Evolutionary conservation across 2,888 invertebrate genomes (phyloP).

Genomic region (Odontocerum albicorne): DNA sequence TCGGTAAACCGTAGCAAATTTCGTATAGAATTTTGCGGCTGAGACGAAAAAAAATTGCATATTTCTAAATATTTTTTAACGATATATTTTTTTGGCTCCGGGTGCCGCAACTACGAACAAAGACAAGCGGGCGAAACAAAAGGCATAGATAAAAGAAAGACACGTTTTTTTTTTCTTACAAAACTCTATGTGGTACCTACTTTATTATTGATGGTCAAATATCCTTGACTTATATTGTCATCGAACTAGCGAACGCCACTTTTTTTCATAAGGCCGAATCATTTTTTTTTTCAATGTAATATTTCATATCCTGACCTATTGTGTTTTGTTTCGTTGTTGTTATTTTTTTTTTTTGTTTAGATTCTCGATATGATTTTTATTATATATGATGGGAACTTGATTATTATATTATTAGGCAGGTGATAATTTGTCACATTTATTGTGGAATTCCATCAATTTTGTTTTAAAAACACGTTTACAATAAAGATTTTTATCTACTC

Average conservation of each 20-base stretch:
- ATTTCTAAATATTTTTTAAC: not conserved
- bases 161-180: not conserved
- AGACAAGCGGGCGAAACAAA: not conserved
- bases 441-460: no score
- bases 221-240: slow-evolving; percentile 16
- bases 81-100: not conserved
- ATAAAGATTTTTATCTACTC: no score
- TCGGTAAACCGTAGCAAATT: slow-evolving; percentile 1
- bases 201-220: slow-evolving; percentile 3
- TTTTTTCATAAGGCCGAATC: no score
- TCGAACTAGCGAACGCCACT: no score
- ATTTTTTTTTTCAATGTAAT: not conserved
- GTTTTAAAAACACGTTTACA: no score
- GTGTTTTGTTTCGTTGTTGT: not conserved
- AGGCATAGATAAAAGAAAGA: not conserved
- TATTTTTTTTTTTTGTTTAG: not conserved
- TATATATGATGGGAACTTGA: no score
- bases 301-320: not conserved
- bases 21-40: slow-evolving; percentile 4
- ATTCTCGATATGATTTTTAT: no score
- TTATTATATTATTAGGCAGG: no score
- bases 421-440: no score
- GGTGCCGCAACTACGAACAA: not conserved
- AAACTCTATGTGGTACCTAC: not conserved
- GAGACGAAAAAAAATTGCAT: slow-evolving; percentile 8